phyloP scores from a whole-genome alignment of 92 coral and sea anemone genomes.

The Epizoanthus fatuus region DNA sequence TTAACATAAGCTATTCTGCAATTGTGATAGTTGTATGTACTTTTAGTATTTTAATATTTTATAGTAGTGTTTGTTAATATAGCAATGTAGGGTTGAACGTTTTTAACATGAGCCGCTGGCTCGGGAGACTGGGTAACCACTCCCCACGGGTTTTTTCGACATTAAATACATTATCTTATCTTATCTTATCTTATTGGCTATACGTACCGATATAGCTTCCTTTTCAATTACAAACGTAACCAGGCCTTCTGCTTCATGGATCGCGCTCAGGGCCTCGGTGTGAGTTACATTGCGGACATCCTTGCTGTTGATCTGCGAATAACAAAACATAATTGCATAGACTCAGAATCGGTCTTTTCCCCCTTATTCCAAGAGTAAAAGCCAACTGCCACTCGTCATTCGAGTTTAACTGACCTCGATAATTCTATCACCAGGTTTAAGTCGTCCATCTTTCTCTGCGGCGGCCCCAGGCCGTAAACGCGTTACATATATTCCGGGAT shows the following conservation, averaged over 20 bases:
- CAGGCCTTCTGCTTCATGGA: constrained; percentile 72
- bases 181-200: not conserved
- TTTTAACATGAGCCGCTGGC: too few relatives aligned
- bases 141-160: too few relatives aligned
- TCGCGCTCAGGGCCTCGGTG: constrained; percentile 71
- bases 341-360: not conserved
- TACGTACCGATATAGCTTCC: constrained; percentile 69
- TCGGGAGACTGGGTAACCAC: too few relatives aligned
- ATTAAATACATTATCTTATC: too few relatives aligned
- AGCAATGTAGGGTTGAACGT: too few relatives aligned
- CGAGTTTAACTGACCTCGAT: constrained; percentile 74
- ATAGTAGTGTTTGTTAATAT: too few relatives aligned
- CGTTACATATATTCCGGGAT: constrained; percentile 90
- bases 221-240: constrained; percentile 73
- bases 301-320: constrained; percentile 74
- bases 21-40: too few relatives aligned
- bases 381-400: not conserved
- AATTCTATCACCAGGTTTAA: constrained; percentile 92
- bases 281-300: constrained; percentile 82
- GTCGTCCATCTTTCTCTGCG: constrained; percentile 93
- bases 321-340: not conserved
- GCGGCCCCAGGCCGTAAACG: constrained; percentile 93
- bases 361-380: not conserved
- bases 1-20: too few relatives aligned
- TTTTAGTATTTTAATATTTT: too few relatives aligned